A percentile compares a stretch with the other conserved stretches of the same genome.
These are phyloP conservation scores for Brachionichthys hirsutus DNA, from an alignment of 2,113 vertebrate genomes.

Conservation along the genomic window DNA sequence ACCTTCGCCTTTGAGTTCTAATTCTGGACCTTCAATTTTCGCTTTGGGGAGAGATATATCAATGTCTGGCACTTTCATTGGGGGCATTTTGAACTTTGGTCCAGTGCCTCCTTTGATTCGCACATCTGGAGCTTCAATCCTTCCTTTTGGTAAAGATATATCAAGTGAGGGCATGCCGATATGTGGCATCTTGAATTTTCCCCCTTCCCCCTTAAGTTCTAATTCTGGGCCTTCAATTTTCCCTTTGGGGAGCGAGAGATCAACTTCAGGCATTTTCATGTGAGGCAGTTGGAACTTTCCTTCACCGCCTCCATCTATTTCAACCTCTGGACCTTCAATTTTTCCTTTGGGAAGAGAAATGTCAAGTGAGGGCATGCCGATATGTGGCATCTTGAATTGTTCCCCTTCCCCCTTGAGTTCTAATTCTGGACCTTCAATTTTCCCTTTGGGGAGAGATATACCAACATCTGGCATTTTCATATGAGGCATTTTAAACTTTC, in stretches of 20 bases:
- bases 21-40: conserved; percentile 30
- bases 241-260: conserved; percentile 77
- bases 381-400: no score
- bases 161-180: no score
- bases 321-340: no score
- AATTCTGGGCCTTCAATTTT: no score
- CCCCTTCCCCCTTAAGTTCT: no score
- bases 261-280: conserved; percentile 70
- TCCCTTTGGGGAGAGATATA: conserved; percentile 63
- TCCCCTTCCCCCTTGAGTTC: no score
- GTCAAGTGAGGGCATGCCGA: no score
- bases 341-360: no score
- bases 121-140: conserved; percentile 29
- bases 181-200: no score
- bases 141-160: conserved; percentile 60
- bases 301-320: conserved; percentile 71
- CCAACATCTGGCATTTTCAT: conserved; percentile 58
- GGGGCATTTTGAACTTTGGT: conserved; percentile 58
- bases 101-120: conserved; percentile 27
- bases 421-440: conserved; percentile 67
- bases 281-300: conserved; percentile 72
- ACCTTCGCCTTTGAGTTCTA: conserved; percentile 34
- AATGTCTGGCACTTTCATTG: conserved; percentile 55
- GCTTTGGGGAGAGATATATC: conserved; percentile 39
- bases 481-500: conserved; percentile 42